Conservation (phyloP, 1,140 invertebrate genomes). For the Lerema accius region DNA sequence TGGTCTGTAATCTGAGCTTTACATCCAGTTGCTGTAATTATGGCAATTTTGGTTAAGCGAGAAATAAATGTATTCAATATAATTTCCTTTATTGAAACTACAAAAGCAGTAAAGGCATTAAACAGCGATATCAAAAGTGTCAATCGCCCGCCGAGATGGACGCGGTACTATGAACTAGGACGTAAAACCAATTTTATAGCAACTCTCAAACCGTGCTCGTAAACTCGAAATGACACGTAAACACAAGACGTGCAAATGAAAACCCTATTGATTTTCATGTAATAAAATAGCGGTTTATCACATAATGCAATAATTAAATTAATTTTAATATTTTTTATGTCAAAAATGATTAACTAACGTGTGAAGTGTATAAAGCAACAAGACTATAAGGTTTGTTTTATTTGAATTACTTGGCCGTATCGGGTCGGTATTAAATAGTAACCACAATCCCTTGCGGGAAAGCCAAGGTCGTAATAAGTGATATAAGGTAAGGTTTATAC, state of each 20-base stretch:
- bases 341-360: no score
- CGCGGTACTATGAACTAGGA: slow-evolving; percentile 45
- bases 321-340: no score
- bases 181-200: slow-evolving; percentile 52
- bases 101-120: slow-evolving; percentile 26
- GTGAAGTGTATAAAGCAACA: no score
- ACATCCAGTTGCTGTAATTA: not conserved
- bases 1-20: no score
- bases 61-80: slow-evolving; percentile 21
- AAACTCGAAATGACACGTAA: slow-evolving; percentile 39
- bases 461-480: no score
- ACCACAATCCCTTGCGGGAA: no score
- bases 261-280: not conserved
- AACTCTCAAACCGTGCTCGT: slow-evolving; percentile 47
- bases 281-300: not conserved
- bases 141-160: slow-evolving; percentile 43
- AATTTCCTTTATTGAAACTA: slow-evolving; percentile 20
- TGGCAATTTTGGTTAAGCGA: slow-evolving; percentile 1
- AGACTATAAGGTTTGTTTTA: no score
- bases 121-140: slow-evolving; percentile 37
- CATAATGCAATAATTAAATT: not conserved
- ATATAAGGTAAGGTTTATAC: no score
- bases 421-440: no score
- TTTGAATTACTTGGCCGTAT: no score
- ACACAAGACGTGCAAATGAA: slow-evolving; percentile 42